A percentile compares a stretch with the other conserved stretches of the same genome.
Evolutionary conservation across 2,113 vertebrate species (phyloP).

Genomic region (Coptodon bakossiorum): DNA sequence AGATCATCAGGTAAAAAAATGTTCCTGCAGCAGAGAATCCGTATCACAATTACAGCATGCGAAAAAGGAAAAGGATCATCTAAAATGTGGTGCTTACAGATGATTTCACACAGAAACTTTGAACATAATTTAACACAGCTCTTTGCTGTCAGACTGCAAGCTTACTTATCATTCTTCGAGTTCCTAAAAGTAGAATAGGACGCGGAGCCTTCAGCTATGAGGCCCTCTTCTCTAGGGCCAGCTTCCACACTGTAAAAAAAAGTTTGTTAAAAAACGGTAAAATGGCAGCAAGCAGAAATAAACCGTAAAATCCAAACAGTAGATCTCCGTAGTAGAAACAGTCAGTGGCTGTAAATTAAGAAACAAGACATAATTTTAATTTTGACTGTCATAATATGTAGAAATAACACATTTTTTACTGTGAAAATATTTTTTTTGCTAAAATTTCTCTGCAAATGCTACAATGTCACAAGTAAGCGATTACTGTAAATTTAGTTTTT

Average conservation of each 20-base stretch:
- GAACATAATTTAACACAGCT: not conserved
- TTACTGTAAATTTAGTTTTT: not conserved
- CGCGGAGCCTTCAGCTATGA: too few relatives aligned
- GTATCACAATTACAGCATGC: fast-evolving
- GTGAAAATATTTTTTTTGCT: not conserved
- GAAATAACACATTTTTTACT: not conserved
- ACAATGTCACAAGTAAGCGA: not conserved
- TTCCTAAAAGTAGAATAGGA: too few relatives aligned
- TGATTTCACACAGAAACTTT: not conserved
- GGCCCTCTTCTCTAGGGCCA: not conserved
- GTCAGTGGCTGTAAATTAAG: not conserved
- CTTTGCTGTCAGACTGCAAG: too few relatives aligned
- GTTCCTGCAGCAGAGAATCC: not conserved
- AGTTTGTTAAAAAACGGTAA: not conserved
- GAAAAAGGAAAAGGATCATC: not conserved
- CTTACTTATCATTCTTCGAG: too few relatives aligned
- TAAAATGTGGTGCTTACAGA: not conserved
- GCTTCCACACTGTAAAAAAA: not conserved
- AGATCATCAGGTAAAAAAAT: not conserved
- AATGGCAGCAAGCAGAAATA: not conserved
- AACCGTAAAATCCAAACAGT: not conserved
- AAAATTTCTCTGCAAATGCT: not conserved
- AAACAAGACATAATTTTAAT: not conserved
- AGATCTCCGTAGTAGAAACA: not conserved
- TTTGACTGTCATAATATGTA: not conserved